phyloP scores from a whole-genome alignment of 2,113 vertebrate species.

The Ceuthmochares aereus region DNA sequence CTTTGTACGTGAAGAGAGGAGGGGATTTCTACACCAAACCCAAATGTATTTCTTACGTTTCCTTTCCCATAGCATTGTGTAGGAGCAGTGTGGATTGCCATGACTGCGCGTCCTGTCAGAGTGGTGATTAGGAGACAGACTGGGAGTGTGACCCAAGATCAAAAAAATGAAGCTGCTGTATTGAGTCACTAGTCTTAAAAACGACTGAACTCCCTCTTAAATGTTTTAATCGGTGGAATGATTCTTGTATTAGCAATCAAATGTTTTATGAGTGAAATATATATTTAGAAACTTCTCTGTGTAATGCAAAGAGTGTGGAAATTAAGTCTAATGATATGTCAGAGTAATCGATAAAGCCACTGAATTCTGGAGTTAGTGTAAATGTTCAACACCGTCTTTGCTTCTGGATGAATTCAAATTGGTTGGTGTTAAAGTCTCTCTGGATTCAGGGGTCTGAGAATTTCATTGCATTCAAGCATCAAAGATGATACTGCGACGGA shows the following conservation, averaged over 20 bases:
- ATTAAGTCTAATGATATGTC: conserved; percentile 4
- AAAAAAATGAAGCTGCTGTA: background rate
- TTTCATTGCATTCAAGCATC: background rate
- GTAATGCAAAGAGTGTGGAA: conserved; percentile 20
- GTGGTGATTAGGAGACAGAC: background rate
- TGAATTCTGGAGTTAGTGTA: background rate
- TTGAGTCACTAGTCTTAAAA: conserved; percentile 28
- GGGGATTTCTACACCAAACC: background rate
- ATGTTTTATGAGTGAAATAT: conserved; percentile 17
- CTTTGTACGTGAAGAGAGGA: background rate
- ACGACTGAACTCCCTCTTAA: background rate
- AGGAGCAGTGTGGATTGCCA: background rate
- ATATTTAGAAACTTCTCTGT: conserved; percentile 32
- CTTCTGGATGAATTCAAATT: background rate
- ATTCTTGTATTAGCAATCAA: conserved; percentile 22
- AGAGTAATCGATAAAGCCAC: conserved; percentile 8
- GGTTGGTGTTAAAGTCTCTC: background rate
- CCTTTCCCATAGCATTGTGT: background rate
- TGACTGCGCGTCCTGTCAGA: background rate
- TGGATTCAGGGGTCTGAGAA: background rate
- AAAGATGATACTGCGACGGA: background rate
- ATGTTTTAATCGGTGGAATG: conserved; percentile 6
- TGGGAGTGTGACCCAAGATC: background rate
- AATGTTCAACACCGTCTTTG: background rate
- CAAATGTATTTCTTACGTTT: background rate